Conservation (phyloP, 2,888 invertebrate species). For the Ormyrus rosae region DNA sequence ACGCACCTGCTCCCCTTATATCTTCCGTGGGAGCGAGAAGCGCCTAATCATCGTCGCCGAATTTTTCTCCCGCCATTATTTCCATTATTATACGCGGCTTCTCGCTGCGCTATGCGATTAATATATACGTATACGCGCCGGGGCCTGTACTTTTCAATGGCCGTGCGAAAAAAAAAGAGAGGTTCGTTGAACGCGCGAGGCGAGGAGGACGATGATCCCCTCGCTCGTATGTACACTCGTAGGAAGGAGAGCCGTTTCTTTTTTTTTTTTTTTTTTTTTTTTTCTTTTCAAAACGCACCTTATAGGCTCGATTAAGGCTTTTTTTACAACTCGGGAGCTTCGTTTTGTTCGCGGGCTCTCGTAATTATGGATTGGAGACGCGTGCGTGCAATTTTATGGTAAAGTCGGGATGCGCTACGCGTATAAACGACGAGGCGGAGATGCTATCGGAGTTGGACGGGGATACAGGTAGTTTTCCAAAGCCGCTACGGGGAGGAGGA, state of each 20-base stretch:
- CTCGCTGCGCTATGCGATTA: background rate
- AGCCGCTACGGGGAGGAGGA: no score
- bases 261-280: background rate
- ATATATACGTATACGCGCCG: background rate
- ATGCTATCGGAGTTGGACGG: no score
- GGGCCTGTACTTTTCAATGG: background rate
- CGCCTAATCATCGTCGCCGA: background rate
- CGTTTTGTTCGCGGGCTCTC: background rate
- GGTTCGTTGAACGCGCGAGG: conserved; percentile 15
- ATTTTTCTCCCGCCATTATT: background rate
- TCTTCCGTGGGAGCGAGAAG: background rate
- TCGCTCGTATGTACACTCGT: background rate
- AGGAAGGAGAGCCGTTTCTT: background rate
- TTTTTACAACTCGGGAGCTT: background rate
- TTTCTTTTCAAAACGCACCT: background rate
- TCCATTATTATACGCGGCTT: background rate
- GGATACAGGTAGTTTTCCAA: no score
- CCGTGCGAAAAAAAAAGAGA: conserved; percentile 11
- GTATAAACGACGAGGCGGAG: no score
- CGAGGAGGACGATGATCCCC: conserved; percentile 10
- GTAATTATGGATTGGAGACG: background rate
- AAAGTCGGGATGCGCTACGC: no score
- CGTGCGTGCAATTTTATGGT: background rate
- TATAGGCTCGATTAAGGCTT: background rate
- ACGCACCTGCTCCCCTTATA: background rate